Percentiles rank a stretch among this genome's conserved stretches.
Evolutionary conservation across 1,140 invertebrate genomes (phyloP).

Genomic region (Scaptodrosophila lebanonensis): DNA sequence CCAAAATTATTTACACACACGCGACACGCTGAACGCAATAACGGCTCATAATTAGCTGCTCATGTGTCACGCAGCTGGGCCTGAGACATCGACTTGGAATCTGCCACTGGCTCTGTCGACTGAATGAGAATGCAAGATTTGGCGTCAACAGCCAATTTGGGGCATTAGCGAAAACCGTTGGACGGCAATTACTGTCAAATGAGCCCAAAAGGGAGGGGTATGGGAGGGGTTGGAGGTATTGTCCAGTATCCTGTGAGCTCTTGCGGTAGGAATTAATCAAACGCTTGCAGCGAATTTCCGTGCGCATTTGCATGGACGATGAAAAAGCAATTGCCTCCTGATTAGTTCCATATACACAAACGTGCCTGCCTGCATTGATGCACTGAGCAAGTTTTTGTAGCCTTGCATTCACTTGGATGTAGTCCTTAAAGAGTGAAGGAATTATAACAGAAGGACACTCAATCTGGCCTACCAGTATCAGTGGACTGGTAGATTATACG

Average conservation of each 20-base stretch:
- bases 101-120: slow-evolving; percentile 10
- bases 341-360: slow-evolving; percentile 4
- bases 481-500: too few species aligned
- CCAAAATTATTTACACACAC: slow-evolving; percentile 6
- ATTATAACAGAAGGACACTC: too few species aligned
- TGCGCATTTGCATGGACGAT: slow-evolving; percentile 11
- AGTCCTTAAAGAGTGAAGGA: too few species aligned
- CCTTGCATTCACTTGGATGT: too few species aligned
- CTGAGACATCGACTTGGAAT: slow-evolving; percentile 1
- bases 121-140: slow-evolving; percentile 54
- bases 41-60: slow-evolving; percentile 61
- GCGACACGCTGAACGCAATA: slow-evolving; percentile 21
- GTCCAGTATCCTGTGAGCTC: slow-evolving; percentile 31
- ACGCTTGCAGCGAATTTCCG: slow-evolving; percentile 35
- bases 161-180: slow-evolving; percentile 72
- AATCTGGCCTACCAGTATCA: too few species aligned
- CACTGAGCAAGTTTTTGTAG: too few species aligned
- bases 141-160: slow-evolving; percentile 70
- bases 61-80: slow-evolving; percentile 53
- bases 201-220: background rate
- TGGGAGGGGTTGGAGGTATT: slow-evolving; percentile 35
- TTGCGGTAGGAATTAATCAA: slow-evolving; percentile 50
- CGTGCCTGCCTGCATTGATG: background rate
- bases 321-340: slow-evolving; percentile 49
- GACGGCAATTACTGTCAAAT: slow-evolving; percentile 69